Conservation (phyloP, 2,888 invertebrate species). For the Eristalis pertinax region DNA sequence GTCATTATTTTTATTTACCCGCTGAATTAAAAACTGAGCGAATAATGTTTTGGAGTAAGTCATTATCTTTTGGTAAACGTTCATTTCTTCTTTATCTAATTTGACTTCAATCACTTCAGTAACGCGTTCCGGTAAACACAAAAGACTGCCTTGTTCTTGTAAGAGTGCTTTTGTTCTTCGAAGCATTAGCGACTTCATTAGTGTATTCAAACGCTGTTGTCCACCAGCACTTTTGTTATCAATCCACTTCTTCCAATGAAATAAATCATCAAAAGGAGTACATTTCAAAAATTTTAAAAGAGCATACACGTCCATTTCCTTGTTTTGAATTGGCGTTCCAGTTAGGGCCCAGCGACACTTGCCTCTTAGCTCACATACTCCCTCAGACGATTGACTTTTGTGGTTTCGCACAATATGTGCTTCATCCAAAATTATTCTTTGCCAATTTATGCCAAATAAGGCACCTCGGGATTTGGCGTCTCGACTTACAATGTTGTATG, state of each 20-base stretch:
- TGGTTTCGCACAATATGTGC: slow-evolving; percentile 95
- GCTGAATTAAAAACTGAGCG: slow-evolving; percentile 89
- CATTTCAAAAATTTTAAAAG: slow-evolving; percentile 92
- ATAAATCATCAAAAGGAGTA: slow-evolving; percentile 93
- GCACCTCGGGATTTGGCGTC: slow-evolving; percentile 85
- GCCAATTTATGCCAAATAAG: slow-evolving; percentile 89
- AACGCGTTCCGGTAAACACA: slow-evolving; percentile 85
- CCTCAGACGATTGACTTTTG: slow-evolving; percentile 88
- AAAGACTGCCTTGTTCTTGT: slow-evolving; percentile 85
- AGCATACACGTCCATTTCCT: slow-evolving; percentile 91
- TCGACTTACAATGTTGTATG: slow-evolving; percentile 89
- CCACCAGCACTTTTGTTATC: slow-evolving; percentile 91
- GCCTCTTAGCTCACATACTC: slow-evolving; percentile 83
- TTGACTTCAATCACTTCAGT: slow-evolving; percentile 84
- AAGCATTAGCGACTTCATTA: slow-evolving; percentile 92
- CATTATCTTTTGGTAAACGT: slow-evolving; percentile 89
- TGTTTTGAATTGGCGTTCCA: slow-evolving; percentile 98
- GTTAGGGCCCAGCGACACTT: slow-evolving; percentile 92
- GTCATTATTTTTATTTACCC: slow-evolving; percentile 85
- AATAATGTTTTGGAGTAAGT: slow-evolving; percentile 89
- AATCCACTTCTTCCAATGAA: slow-evolving; percentile 96
- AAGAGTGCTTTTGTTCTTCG: slow-evolving; percentile 93
- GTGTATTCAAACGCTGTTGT: slow-evolving; percentile 89
- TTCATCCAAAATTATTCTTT: slow-evolving; percentile 94
- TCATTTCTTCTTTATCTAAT: slow-evolving; percentile 87